Conservation (phyloP, 2,888 invertebrate genomes). For the Nymphalis polychloros region DNA sequence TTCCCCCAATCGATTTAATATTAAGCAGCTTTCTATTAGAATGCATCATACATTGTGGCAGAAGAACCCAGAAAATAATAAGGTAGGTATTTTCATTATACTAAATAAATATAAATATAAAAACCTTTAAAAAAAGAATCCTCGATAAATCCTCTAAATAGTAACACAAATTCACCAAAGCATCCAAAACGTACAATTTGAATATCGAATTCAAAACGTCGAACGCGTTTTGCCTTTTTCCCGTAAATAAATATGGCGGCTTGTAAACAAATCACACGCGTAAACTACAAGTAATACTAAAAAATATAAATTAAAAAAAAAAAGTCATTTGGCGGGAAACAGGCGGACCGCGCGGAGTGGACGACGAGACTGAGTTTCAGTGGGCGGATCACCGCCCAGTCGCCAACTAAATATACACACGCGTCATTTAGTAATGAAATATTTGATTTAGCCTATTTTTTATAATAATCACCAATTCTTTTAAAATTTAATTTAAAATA, state of each 20-base stretch:
- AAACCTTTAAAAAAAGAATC: slow-evolving; percentile 62
- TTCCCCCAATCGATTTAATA: too few relatives aligned
- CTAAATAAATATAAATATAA: slow-evolving; percentile 31
- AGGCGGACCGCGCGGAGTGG: slow-evolving; percentile 82
- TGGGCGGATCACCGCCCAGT: slow-evolving; percentile 72
- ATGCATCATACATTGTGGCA: too few relatives aligned
- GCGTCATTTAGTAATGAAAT: slow-evolving; percentile 66
- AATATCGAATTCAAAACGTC: slow-evolving; percentile 53
- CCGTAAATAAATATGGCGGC: slow-evolving; percentile 51
- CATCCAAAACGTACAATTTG: slow-evolving; percentile 59
- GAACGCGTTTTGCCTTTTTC: slow-evolving; percentile 55
- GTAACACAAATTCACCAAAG: slow-evolving; percentile 56
- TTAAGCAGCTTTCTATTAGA: too few relatives aligned
- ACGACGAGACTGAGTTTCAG: slow-evolving; percentile 79
- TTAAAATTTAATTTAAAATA: background rate
- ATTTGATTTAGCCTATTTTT: slow-evolving; percentile 47
- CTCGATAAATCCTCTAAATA: slow-evolving; percentile 54
- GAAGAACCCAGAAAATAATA: too few relatives aligned
- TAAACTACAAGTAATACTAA: slow-evolving; percentile 36
- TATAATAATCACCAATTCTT: background rate
- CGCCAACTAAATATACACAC: slow-evolving; percentile 51
- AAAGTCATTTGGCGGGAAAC: slow-evolving; percentile 57
- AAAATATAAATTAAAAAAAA: slow-evolving; percentile 33
- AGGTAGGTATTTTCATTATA: too few relatives aligned
- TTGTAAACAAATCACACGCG: slow-evolving; percentile 46